Evolutionary conservation across 2,797 vertebrate species (phyloP).

Genomic region (Chaenodraco wilsoni): DNA sequence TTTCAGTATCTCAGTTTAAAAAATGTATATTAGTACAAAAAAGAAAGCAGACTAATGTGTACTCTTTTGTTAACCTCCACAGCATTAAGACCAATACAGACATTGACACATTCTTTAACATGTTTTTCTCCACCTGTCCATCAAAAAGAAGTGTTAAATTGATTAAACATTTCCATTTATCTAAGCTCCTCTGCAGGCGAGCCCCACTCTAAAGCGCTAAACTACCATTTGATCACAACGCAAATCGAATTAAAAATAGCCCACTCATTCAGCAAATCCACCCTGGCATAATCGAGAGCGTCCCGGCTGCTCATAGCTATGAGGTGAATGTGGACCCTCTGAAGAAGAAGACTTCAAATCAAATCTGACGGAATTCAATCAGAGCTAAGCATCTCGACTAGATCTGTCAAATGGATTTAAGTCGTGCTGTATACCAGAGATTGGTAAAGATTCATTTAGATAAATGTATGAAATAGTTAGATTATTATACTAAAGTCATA

Average conservation of each 20-base stretch:
- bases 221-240: conserved; percentile 58
- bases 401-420: conserved; percentile 32
- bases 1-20: neutral
- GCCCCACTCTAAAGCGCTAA: conserved; percentile 45
- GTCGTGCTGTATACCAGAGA: conserved; percentile 20
- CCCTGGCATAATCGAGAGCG: conserved; percentile 47
- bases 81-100: too few species aligned
- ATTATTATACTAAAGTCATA: neutral
- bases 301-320: conserved; percentile 59
- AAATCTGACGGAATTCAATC: conserved; percentile 62
- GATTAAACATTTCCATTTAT: conserved; percentile 65
- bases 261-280: conserved; percentile 59
- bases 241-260: conserved; percentile 66
- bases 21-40: neutral
- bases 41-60: neutral
- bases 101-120: conserved; percentile 10
- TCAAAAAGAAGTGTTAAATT: conserved; percentile 67
- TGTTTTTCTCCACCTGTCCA: conserved; percentile 39
- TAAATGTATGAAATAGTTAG: conserved; percentile 2
- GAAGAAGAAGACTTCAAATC: conserved; percentile 51
- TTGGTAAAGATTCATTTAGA: conserved; percentile 1
- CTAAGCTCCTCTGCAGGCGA: conserved; percentile 59
- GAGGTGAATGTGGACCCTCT: conserved; percentile 58
- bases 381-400: conserved; percentile 36
- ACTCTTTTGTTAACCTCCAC: too few species aligned